A percentile compares a stretch with the other conserved stretches of the same genome.
phyloP scores from a whole-genome alignment of 2,113 vertebrate species.

The Strigops habroptila region DNA sequence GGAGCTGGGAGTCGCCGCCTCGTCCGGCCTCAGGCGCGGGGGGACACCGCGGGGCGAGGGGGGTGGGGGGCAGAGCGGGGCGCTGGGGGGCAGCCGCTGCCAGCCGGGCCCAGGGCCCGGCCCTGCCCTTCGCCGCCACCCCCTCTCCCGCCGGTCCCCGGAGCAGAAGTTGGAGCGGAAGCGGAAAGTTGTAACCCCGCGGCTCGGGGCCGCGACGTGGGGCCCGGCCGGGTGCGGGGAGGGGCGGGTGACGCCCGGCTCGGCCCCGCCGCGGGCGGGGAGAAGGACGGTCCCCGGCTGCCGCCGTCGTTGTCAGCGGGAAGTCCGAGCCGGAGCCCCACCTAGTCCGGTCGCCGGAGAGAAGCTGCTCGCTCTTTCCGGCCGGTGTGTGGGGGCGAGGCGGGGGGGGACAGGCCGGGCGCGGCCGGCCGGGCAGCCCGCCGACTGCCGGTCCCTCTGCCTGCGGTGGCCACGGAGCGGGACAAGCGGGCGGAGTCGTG shows the following conservation, averaged over 20 bases:
- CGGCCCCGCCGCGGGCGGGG: constrained; percentile 22
- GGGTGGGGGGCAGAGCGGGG: background rate
- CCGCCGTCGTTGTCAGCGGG: constrained; percentile 48
- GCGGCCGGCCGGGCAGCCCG: background rate
- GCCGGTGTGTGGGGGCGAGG: background rate
- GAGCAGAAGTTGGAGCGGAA: constrained; percentile 72
- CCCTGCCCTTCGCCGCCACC: background rate
- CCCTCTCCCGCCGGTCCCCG: background rate
- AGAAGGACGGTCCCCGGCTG: constrained; percentile 49
- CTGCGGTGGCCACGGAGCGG: accelerated
- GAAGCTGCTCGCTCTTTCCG: constrained; percentile 25
- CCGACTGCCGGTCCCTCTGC: background rate
- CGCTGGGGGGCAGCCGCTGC: background rate
- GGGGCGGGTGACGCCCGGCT: constrained; percentile 40
- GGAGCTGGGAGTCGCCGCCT: constrained; percentile 49
- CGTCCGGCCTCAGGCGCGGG: background rate
- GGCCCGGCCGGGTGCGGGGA: background rate
- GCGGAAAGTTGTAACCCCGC: constrained; percentile 68
- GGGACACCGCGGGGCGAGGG: background rate
- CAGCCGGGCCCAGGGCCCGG: background rate
- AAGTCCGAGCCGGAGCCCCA: constrained; percentile 70
- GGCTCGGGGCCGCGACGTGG: constrained; percentile 14
- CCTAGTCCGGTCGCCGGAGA: constrained; percentile 66
- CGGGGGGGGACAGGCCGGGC: background rate
- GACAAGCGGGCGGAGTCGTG: background rate